phyloP scores from a whole-genome alignment of 2,888 invertebrate genomes.

The Sisyra nigra region DNA sequence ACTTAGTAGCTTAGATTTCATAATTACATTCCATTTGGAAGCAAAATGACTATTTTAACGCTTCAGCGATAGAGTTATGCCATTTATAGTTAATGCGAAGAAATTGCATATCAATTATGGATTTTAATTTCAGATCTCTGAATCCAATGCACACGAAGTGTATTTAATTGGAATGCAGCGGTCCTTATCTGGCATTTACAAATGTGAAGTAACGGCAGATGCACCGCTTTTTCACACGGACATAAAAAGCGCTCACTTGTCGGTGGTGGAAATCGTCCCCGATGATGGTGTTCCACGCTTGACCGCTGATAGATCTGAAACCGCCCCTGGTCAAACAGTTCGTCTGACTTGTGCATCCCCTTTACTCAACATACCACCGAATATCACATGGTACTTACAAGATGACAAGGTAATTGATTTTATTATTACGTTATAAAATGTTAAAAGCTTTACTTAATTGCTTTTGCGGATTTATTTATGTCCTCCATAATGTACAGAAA shows the following conservation, averaged over 20 bases:
- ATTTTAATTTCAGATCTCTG: constrained; percentile 2
- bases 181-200: constrained; percentile 38
- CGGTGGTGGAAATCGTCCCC: constrained; percentile 32
- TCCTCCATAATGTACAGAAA: too few species aligned
- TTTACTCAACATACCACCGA: constrained; percentile 3
- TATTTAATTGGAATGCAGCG: not conserved
- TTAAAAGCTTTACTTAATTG: too few species aligned
- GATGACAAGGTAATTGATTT: constrained; percentile 2
- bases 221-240: constrained; percentile 43
- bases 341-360: constrained; percentile 1
- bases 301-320: not conserved
- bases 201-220: constrained; percentile 48
- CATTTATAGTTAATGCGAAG: too few species aligned
- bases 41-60: too few species aligned
- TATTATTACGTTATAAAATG: too few species aligned
- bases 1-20: too few species aligned
- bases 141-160: constrained; percentile 7
- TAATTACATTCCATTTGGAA: too few species aligned
- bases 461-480: too few species aligned
- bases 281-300: constrained; percentile 1
- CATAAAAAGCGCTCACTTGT: constrained; percentile 34
- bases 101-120: too few species aligned
- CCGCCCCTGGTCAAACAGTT: constrained; percentile 1
- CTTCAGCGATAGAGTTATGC: too few species aligned
- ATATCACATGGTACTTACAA: constrained; percentile 5